Evolutionary conservation across 2,113 vertebrate species (phyloP), one percentile per base, ranked within the genome.

Genomic region (Marmota flaviventris): DNA sequence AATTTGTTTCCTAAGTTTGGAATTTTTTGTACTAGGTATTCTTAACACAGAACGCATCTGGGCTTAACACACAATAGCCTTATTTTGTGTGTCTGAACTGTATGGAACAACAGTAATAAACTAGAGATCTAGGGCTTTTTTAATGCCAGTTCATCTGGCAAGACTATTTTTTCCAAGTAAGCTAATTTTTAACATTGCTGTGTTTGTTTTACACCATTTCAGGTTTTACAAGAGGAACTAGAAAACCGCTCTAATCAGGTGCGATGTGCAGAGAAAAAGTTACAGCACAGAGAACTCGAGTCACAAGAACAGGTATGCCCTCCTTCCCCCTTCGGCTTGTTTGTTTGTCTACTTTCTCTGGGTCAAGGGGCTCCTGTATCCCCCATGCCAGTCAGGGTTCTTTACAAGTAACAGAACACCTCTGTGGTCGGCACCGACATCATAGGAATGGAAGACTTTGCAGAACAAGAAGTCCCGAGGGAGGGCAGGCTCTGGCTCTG

Each of bases 181-280:
- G 16, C 0, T 2, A 1, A 79, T 82, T 92, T 70, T 96, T 97
- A n/a, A 97, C 3, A 0, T 39, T 53, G 75, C 32, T 92, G 84
- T 94, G 10, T 97, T 90, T 93, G 1, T 0, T 94, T 97, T 88
- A 1, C 89, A 0, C 97, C 12, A 53, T 98, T 98, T 24, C 99
- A 99, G 99, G 98, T 96, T 96, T 96, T 99, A 90, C 99, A 99
- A 98, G 98, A 99, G 4, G 99, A 99, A 97, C 93, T 99, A 93
- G 99, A 99, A 96, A 98, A 95, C 94, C 99, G 98, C 20, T 98
- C 98, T 67, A 98, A 56, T 84, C 99, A 99, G 96, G 65, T 98
- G 3, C 98, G 98, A 4, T 83, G 97, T 37, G 95, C 97, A 0
- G 99, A 99, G 98, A 99, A 99, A 97, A 99, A 98, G 95, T 97